Base-by-base conservation (phyloP, 2,113 vertebrate species). In the Lycaon pictus region DNA sequence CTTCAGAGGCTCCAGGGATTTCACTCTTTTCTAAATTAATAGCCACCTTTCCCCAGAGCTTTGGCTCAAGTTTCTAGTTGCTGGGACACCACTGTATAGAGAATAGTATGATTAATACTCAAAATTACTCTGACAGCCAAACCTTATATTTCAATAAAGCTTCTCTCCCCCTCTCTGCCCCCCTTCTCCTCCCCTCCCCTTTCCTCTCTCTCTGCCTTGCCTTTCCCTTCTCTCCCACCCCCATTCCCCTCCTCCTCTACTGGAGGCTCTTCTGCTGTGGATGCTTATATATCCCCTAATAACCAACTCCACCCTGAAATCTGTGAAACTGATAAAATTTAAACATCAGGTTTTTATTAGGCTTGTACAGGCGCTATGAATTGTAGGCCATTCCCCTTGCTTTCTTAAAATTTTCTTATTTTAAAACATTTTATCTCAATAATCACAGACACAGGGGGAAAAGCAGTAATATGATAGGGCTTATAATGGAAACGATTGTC, bases 81-180 rank as follows among this genome's bases (percentile, higher is more conserved):
- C 87, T 62, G 62, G 83, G 79, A 85, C 60, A 88, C 23, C 29
- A 71, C 1, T 76, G 22, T 56, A 65, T 37, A 74, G n/a, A 58
- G 12, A 93, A 92, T 74, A 92, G 85, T 32, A 69, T 85, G 22
- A 97, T 91, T 91, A 87, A 63, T 94, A 74, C 63, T 88, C 63
- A 91, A 80, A 97, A 93, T 84, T 80, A 88, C 15, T 69, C 58
- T 80, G 23, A 84, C 79, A 93, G 58, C 25, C 22, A 84, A 56
- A 79, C 11, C 51, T 88, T 83, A 4, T 20, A 65, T 95, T 84
- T 90, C 16, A 90, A 23, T 84, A 53, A 53, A 76, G n/a, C 58
- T 63, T 23, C n/a, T 63, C 23, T 90, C 7, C 29, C 55, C 8
- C 35, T 29, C 22, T 63, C 25, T 4, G 43, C 43, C 1, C 1